Percentiles rank a stretch among this genome's conserved stretches.
Evolutionary conservation across 2,888 invertebrate genomes (phyloP).

Genomic region (Ennomos quercinarius): DNA sequence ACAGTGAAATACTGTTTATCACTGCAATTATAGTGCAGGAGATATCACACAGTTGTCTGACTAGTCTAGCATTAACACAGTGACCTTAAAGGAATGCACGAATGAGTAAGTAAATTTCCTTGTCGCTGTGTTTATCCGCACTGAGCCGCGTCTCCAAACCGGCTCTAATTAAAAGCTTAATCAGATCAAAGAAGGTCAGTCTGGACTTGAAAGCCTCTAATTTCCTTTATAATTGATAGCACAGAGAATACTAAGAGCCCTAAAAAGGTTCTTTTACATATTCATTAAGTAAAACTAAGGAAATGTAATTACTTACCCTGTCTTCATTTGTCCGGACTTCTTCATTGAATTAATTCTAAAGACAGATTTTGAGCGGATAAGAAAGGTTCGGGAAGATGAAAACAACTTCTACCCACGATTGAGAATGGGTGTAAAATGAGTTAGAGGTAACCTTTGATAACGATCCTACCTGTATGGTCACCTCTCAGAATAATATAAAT

Average conservation of each 20-base stretch:
- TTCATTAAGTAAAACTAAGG: slow-evolving; percentile 38
- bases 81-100: no score
- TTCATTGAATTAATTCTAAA: slow-evolving; percentile 29
- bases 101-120: no score
- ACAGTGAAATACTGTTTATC: no score
- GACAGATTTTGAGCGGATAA: slow-evolving; percentile 27
- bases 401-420: slow-evolving; percentile 17
- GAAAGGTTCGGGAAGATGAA: slow-evolving; percentile 15
- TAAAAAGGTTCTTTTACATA: slow-evolving; percentile 39
- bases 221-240: slow-evolving; percentile 35
- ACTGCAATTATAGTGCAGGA: no score
- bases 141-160: not conserved
- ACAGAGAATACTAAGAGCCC: slow-evolving; percentile 13
- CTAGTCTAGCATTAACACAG: no score
- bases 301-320: slow-evolving; percentile 33
- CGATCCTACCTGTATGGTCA: no score
- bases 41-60: no score
- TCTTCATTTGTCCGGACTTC: slow-evolving; percentile 30
- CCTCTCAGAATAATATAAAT: no score
- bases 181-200: slow-evolving; percentile 32
- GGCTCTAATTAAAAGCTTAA: slow-evolving; percentile 33
- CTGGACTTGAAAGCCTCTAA: slow-evolving; percentile 24
- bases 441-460: slow-evolving; percentile 19
- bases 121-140: not conserved
- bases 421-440: slow-evolving; percentile 22